Evolutionary conservation across 2,888 invertebrate species (phyloP).

Genomic region (Cyclophora albipunctata): DNA sequence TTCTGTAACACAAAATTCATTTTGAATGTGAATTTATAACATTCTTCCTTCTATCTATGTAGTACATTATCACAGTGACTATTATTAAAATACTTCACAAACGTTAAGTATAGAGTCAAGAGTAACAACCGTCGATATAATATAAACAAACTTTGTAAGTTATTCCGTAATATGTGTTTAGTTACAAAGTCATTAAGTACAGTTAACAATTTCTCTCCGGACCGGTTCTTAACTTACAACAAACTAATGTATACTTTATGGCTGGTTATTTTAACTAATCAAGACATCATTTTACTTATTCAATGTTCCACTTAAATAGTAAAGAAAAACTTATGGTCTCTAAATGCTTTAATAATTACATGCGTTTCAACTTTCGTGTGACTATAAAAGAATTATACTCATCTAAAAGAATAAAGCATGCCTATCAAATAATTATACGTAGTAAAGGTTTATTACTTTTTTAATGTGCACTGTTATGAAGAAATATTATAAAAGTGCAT

Average conservation of each 20-base stretch:
- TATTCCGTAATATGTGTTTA: slow-evolving; percentile 51
- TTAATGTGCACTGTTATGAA: no score
- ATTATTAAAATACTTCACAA: no score
- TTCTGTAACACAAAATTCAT: no score
- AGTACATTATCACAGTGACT: no score
- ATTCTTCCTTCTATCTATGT: no score
- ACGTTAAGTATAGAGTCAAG: no score
- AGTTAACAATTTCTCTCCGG: slow-evolving; percentile 65
- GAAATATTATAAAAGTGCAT: no score
- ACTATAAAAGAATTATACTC: no score
- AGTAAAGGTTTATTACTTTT: no score
- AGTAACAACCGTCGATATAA: background rate
- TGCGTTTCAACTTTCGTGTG: background rate
- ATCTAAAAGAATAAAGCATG: no score
- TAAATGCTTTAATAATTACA: slow-evolving; percentile 7
- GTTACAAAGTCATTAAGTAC: slow-evolving; percentile 64
- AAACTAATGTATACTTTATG: slow-evolving; percentile 54
- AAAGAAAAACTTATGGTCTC: slow-evolving; percentile 1
- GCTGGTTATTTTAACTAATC: slow-evolving; percentile 31
- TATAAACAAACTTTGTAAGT: slow-evolving; percentile 21
- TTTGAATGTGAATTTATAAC: no score
- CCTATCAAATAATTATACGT: no score
- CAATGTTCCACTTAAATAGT: slow-evolving; percentile 9
- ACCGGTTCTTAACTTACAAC: slow-evolving; percentile 62
- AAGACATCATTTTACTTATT: slow-evolving; percentile 15